Percentiles rank a stretch among this genome's conserved stretches.
Conservation (phyloP, 2,113 vertebrate species). For the Paratilapia polleni region DNA sequence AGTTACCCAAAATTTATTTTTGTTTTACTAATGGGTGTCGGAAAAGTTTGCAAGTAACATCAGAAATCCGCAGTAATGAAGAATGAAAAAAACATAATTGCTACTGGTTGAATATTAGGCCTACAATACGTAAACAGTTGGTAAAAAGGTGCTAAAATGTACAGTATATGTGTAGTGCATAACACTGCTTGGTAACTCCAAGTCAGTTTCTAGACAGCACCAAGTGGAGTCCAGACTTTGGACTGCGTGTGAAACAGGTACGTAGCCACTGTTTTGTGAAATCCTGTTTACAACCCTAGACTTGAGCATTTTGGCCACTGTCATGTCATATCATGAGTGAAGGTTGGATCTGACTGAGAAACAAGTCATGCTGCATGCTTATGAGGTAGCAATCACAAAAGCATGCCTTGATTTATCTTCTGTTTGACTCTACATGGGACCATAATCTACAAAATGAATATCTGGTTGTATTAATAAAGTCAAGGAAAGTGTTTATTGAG, state of each 20-base stretch:
- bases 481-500: no score
- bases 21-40: no score
- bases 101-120: background rate
- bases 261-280: background rate
- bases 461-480: background rate
- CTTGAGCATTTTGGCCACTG: background rate
- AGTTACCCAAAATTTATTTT: no score
- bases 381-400: background rate
- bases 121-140: background rate
- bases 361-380: background rate
- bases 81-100: background rate
- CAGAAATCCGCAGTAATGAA: no score
- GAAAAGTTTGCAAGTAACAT: no score
- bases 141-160: no score
- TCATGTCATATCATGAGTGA: background rate
- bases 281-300: background rate
- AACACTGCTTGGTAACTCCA: background rate
- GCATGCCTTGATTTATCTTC: background rate
- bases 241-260: no score
- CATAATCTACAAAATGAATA: background rate
- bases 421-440: background rate
- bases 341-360: background rate
- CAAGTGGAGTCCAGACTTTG: background rate
- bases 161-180: background rate
- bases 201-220: background rate